A percentile compares a stretch with the other conserved stretches of the same genome.
These are phyloP conservation scores for Onthophagus taurus DNA, from an alignment of 1,140 invertebrate genomes.

Conservation along the genomic window DNA sequence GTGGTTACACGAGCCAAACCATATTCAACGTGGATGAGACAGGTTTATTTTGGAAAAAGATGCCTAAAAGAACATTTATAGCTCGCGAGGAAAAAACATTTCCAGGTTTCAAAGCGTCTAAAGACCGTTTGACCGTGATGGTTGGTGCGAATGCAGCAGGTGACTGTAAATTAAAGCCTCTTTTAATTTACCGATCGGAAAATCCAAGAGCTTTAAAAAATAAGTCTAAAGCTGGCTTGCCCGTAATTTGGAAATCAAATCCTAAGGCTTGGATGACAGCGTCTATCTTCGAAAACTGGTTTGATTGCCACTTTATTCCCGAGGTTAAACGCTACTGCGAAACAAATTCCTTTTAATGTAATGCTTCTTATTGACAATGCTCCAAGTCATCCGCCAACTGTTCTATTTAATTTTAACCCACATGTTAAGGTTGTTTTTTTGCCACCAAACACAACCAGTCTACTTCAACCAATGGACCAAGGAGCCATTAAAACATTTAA, in stretches of 20 bases:
- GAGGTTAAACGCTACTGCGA: background rate
- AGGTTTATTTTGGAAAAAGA: constrained; percentile 38
- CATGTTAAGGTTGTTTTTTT: constrained; percentile 32
- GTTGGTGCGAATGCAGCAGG: constrained; percentile 30
- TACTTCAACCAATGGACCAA: too few relatives aligned
- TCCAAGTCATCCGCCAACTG: constrained; percentile 19
- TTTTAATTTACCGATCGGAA: constrained; percentile 37
- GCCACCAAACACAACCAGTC: constrained; percentile 28
- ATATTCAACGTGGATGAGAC: constrained; percentile 9
- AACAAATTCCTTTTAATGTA: constrained; percentile 4
- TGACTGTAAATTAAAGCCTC: constrained; percentile 38
- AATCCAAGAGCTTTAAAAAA: constrained; percentile 38
- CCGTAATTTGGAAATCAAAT: constrained; percentile 35
- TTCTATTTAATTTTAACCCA: constrained; percentile 18
- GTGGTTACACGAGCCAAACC: background rate
- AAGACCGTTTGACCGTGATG: constrained; percentile 4
- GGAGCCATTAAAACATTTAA: too few relatives aligned
- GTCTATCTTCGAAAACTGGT: constrained; percentile 33
- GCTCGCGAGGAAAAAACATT: constrained; percentile 31
- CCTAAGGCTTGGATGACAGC: constrained; percentile 35
- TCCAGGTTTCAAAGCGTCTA: constrained; percentile 6
- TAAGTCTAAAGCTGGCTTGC: constrained; percentile 29
- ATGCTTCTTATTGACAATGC: constrained; percentile 36
- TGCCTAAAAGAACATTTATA: constrained; percentile 38
- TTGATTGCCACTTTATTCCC: constrained; percentile 22